These are phyloP conservation scores for Melanchra persicariae DNA, from an alignment of 2,888 invertebrate species.

Conservation along the genomic window DNA sequence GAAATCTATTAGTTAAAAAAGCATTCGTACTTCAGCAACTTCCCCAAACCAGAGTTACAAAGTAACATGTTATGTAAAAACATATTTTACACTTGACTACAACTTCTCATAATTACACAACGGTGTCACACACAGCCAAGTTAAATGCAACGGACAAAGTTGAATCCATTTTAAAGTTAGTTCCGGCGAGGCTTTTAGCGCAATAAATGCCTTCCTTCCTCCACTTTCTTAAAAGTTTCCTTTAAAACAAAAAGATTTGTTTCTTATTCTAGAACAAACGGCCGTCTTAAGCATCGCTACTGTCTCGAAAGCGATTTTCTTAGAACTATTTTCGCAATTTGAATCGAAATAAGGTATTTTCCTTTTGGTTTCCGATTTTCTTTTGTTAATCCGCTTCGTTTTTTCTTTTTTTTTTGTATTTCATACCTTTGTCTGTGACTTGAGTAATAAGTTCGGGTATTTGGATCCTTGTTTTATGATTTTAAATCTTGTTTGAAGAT, in stretches of 20 bases:
- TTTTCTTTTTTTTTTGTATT: constrained; percentile 31
- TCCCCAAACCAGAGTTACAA: background rate
- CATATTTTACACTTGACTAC: background rate
- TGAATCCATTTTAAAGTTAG: constrained; percentile 90
- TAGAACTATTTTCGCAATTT: constrained; percentile 70
- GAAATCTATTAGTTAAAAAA: too few relatives aligned
- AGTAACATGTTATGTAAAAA: background rate
- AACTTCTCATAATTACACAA: constrained; percentile 56
- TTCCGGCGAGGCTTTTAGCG: constrained; percentile 89
- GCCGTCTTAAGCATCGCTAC: constrained; percentile 72
- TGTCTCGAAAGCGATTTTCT: constrained; percentile 66
- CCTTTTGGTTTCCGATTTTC: constrained; percentile 65
- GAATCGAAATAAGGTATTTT: constrained; percentile 70
- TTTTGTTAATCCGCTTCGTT: constrained; percentile 59
- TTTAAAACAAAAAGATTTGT: constrained; percentile 89
- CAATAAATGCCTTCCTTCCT: constrained; percentile 91
- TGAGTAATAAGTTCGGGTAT: constrained; percentile 32
- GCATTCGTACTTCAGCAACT: background rate
- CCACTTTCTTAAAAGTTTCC: constrained; percentile 89
- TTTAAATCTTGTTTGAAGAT: constrained; percentile 5
- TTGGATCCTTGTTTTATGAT: constrained; percentile 9
- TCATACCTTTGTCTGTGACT: constrained; percentile 34
- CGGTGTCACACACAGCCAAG: constrained; percentile 77
- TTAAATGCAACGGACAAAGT: constrained; percentile 89
- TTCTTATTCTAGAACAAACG: constrained; percentile 85